Evolutionary conservation across 2,113 vertebrate genomes (phyloP).

Genomic region (Poeciliopsis turrubarensis): DNA sequence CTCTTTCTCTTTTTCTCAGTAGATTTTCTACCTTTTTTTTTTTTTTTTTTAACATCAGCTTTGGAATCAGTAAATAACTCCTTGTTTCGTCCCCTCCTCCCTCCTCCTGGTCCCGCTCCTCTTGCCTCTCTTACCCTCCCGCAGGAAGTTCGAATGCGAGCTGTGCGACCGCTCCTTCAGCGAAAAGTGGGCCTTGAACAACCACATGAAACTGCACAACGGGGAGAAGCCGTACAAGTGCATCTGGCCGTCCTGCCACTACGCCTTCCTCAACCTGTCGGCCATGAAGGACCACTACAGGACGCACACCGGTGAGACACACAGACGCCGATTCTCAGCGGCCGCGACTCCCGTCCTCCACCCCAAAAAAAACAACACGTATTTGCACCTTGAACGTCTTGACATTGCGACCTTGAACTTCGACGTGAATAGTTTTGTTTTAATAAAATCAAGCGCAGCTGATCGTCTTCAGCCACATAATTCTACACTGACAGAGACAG

Average conservation of each 20-base stretch:
- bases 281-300: slow-evolving; percentile 98
- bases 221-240: slow-evolving; percentile 98
- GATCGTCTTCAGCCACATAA: no score
- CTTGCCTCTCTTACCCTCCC: slow-evolving; percentile 49
- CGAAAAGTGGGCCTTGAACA: slow-evolving; percentile 98
- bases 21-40: no score
- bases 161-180: slow-evolving; percentile 95
- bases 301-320: slow-evolving; percentile 93
- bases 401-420: neutral
- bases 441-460: no score
- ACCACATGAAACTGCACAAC: slow-evolving; percentile 98
- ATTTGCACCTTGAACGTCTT: neutral
- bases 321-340: neutral
- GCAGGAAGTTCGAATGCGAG: slow-evolving; percentile 94
- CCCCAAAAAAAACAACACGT: slow-evolving; percentile 13
- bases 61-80: slow-evolving; percentile 70
- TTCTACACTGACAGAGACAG: no score
- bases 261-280: slow-evolving; percentile 95
- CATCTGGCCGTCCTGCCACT: slow-evolving; percentile 95
- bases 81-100: slow-evolving; percentile 25
- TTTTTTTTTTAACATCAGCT: slow-evolving; percentile 58
- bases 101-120: slow-evolving; percentile 4
- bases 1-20: no score
- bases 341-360: no score
- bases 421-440: no score